Conservation (phyloP, 23 tunicate genomes). For the Halocynthia aurantium region DNA sequence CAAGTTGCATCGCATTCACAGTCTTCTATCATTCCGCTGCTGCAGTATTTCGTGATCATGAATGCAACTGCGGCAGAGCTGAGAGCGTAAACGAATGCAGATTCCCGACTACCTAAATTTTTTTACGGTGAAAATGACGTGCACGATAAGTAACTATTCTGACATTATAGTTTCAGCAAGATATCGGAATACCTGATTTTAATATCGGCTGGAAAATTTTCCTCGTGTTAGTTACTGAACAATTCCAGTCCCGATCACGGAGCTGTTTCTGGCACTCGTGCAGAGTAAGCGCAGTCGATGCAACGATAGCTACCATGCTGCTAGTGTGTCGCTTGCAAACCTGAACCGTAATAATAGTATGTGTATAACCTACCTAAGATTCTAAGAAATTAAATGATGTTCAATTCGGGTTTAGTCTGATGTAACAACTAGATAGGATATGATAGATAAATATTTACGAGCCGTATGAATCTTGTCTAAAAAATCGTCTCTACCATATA, state of each 20-base stretch:
- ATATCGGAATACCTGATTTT: slow-evolving; percentile 7
- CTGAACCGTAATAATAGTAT: slow-evolving; percentile 10
- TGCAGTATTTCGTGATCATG: slow-evolving; percentile 59
- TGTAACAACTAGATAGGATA: too few species aligned
- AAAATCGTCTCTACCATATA: too few species aligned
- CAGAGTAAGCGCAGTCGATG: slow-evolving; percentile 30
- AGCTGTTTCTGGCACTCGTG: slow-evolving; percentile 72
- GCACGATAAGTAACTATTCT: too few species aligned
- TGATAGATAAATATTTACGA: too few species aligned
- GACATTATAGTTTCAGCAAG: too few species aligned
- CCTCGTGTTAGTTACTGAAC: slow-evolving; percentile 19
- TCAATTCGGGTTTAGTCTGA: too few species aligned
- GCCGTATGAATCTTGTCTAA: too few species aligned
- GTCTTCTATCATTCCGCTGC: slow-evolving; percentile 35
- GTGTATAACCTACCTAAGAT: background rate
- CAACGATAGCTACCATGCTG: slow-evolving; percentile 59
- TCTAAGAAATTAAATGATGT: too few species aligned
- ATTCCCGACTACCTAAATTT: slow-evolving; percentile 38
- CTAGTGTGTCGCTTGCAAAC: slow-evolving; percentile 37
- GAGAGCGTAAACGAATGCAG: slow-evolving; percentile 77
- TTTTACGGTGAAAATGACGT: background rate
- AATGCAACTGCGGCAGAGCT: slow-evolving; percentile 75
- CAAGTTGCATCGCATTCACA: slow-evolving; percentile 66
- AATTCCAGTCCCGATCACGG: slow-evolving; percentile 56
- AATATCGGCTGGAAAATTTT: background rate